Conservation (phyloP, 2,113 vertebrate species). For the Dipodomys stephensi region DNA sequence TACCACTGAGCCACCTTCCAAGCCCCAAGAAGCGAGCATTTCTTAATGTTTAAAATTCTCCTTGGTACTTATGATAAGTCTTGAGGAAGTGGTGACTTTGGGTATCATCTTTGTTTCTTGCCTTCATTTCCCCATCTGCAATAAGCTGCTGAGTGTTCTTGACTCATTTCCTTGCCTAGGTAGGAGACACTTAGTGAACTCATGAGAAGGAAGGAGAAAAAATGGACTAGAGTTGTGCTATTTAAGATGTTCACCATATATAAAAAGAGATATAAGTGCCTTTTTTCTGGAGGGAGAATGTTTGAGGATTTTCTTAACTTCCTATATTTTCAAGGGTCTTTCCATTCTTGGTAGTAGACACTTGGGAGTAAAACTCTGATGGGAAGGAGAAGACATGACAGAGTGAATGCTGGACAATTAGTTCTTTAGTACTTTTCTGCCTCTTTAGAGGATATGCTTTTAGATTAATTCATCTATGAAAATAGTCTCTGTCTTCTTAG, state of each 20-base stretch:
- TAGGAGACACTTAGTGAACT: not conserved
- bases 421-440: not conserved
- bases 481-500: not conserved
- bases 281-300: not conserved
- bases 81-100: not conserved
- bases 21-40: not conserved
- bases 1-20: too few relatives aligned
- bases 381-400: not conserved
- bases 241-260: not conserved
- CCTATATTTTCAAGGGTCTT: not conserved
- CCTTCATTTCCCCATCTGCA: not conserved
- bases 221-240: not conserved
- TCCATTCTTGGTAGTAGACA: not conserved
- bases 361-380: not conserved
- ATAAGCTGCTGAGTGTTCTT: not conserved
- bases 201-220: not conserved
- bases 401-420: not conserved
- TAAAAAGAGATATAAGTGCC: not conserved
- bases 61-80: not conserved
- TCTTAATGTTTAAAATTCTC: not conserved
- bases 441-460: not conserved
- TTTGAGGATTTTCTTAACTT: not conserved
- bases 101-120: not conserved
- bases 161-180: not conserved
- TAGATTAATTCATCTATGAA: not conserved